Conservation (phyloP, 2,888 invertebrate species). For the Chrysolina haemoptera region DNA sequence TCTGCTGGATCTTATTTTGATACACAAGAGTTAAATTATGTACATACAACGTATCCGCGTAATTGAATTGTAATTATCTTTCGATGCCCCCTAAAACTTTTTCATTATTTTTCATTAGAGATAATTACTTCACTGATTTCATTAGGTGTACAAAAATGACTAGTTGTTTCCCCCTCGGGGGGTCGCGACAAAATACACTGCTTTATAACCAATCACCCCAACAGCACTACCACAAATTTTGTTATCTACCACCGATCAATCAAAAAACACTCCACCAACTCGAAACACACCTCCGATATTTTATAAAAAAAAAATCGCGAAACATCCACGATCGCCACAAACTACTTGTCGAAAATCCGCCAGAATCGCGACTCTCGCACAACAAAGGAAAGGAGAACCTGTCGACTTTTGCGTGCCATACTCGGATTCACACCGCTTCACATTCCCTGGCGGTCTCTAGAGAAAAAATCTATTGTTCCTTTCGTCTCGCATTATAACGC, state of each 20-base stretch:
- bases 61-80: too few relatives aligned
- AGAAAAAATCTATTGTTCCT: conserved; percentile 45
- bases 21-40: too few relatives aligned
- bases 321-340: conserved; percentile 28
- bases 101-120: too few relatives aligned
- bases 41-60: too few relatives aligned
- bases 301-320: conserved; percentile 14
- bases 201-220: too few relatives aligned
- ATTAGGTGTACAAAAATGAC: too few relatives aligned
- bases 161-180: too few relatives aligned
- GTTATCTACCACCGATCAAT: neutral
- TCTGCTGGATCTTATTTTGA: too few relatives aligned
- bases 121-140: too few relatives aligned
- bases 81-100: too few relatives aligned
- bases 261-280: neutral
- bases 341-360: conserved; percentile 5
- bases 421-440: conserved; percentile 61
- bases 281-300: neutral
- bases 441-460: conserved; percentile 55
- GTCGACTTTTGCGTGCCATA: conserved; percentile 52
- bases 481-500: conserved; percentile 36
- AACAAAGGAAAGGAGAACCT: conserved; percentile 40
- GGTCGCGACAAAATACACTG: too few relatives aligned
- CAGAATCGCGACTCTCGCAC: conserved; percentile 10
- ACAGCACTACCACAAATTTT: neutral